Base-by-base conservation (phyloP, 2,888 invertebrate species). In the Drosophila diplacantha region DNA sequence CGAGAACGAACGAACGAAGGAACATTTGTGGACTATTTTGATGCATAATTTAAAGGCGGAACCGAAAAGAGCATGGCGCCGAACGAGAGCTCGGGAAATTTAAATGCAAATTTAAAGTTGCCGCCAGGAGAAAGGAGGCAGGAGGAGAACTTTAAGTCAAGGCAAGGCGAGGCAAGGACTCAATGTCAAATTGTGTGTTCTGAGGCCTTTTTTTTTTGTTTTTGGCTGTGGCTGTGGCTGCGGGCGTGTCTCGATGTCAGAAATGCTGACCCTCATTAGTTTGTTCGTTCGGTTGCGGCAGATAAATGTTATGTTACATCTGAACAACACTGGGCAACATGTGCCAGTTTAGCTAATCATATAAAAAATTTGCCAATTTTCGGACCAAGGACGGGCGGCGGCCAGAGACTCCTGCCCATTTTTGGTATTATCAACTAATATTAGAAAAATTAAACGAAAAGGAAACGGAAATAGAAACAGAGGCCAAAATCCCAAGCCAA, bases 21-120 rank as follows among this genome's bases (percentile, higher is more conserved):
- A 53, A 41, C 49, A 60, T 70, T 52, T 57, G 50, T 52, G 35
- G 47, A 71, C 81, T 71, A 73, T 70, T 75, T 69, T 49, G 62
- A 53, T 78, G 81, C 71, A 79, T 74, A 79, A 74, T 78, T 82
- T 82, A 80, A 69, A 58, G 35, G 29, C 57, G 49, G 46, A 34
- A 32, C 31, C 38, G 34, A 24, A 37, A 61, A 46, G 29, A 31
- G 61, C 35, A 60, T 32, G 35, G 31, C 57, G 35, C 20, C 29
- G 14, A 44, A 12, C 5, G 35, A 41, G 43, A 31, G n/a, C 57
- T 39, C 31, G 41, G 31, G 37, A 67, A 72, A 61, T 58, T 61
- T 49, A 39, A 64, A 78, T 75, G 65, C 60, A 69, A 76, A 75
- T 59, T 59, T 75, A 65, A 71, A 69, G 60, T 41, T 43, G 14